Percentiles rank a stretch among this genome's conserved stretches.
phyloP scores from a whole-genome alignment of 2,888 invertebrate species.

The Neoaliturus tenellus region DNA sequence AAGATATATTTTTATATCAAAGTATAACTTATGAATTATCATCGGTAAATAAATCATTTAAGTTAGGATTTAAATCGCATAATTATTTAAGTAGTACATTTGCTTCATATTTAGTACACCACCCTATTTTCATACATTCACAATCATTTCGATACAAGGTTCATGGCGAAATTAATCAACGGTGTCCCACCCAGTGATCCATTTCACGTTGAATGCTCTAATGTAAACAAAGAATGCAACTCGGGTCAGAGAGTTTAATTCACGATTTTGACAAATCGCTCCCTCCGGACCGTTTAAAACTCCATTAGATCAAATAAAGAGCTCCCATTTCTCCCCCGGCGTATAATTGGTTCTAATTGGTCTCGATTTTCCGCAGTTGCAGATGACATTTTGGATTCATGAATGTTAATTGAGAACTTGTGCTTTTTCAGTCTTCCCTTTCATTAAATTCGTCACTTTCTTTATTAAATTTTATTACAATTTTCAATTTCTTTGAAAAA shows the following conservation, averaged over 20 bases:
- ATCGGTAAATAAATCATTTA: too few species aligned
- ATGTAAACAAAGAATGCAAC: not conserved
- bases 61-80: too few species aligned
- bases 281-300: constrained; percentile 5
- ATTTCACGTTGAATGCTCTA: not conserved
- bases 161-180: too few species aligned
- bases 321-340: not conserved
- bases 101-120: too few species aligned
- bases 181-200: too few species aligned
- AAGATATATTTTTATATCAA: too few species aligned
- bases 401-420: not conserved
- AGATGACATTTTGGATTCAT: not conserved
- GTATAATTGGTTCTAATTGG: constrained; percentile 13
- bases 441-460: not conserved
- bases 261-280: constrained; percentile 20
- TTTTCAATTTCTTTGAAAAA: too few species aligned
- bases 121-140: too few species aligned
- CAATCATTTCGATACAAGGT: too few species aligned
- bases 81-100: too few species aligned
- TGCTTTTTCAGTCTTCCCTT: not conserved
- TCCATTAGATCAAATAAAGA: constrained; percentile 19
- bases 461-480: not conserved
- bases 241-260: constrained; percentile 5
- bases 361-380: not conserved
- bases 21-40: too few species aligned